Evolutionary conservation across 1,140 invertebrate genomes (phyloP), one percentile per base, ranked within the genome.

Genomic region (Drosophila auraria): DNA sequence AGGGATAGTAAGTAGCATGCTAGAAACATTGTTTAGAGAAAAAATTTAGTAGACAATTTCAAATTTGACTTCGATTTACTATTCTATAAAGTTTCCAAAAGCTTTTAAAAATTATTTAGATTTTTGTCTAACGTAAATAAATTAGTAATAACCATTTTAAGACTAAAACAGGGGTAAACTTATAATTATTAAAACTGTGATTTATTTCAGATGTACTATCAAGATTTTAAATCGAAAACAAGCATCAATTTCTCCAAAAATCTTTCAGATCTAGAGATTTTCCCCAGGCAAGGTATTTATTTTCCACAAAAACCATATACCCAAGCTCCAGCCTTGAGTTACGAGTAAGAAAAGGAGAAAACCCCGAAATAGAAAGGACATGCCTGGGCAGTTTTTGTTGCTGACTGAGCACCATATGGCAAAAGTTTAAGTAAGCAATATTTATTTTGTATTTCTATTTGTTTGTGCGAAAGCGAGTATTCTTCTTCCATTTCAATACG

Each of bases 371-470:
- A 73, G 71, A 83, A 87, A 68, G 56, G 83, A 77, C 82, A 87
- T 87, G 83, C 83, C 84, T 87, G 76, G 74, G 74, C 64, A 80
- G 71, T 83, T 87, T 72, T 87, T 83, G 80, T 71, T 86, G 78
- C 82, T 82, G 83, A 87, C 69, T 74, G 70, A 78, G 83, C 83
- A 89, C 77, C 84, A 87, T 83, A 89, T 87, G 83, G 83, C 80
- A 80, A 87, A 87, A 87, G 84, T 87, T 87, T 83, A 83, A 87
- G 83, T 83, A 87, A 87, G 83, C 83, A 87, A 89, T 87, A 83
- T 87, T 87, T 87, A 80, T 89, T 89, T 78, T 78, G 51, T 78
- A 60, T 78, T 78, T 60, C 49, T 78, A 78, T 78, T 78, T 78
- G 75, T 78, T 78, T 78, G 64, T 60, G 44, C 40, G 59, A 68